phyloP scores from a whole-genome alignment of 2,888 invertebrate genomes.

The Drosophila testacea region DNA sequence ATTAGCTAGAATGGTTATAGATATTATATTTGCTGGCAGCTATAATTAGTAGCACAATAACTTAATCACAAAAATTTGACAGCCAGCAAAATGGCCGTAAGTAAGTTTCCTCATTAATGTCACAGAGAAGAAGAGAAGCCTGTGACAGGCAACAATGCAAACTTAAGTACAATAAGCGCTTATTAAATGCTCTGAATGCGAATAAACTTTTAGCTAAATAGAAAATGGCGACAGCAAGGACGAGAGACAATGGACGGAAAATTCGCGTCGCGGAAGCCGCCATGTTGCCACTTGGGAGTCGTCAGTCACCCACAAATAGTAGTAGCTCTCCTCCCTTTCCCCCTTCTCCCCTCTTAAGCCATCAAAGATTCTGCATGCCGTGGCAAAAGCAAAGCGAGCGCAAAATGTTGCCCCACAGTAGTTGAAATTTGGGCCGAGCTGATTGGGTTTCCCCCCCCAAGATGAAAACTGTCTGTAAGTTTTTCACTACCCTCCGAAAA shows the following conservation, averaged over 20 bases:
- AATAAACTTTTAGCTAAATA: conserved; percentile 77
- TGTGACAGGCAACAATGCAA: conserved; percentile 62
- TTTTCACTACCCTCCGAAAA: conserved; percentile 23
- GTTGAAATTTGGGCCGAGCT: conserved; percentile 17
- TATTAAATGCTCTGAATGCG: conserved; percentile 77
- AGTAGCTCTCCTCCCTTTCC: conserved; percentile 7
- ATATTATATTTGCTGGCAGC: conserved; percentile 17
- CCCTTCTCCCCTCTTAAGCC: background rate
- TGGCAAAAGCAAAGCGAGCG: conserved; percentile 67
- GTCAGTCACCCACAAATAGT: conserved; percentile 65
- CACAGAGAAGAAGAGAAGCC: conserved; percentile 36
- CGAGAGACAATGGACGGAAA: conserved; percentile 72
- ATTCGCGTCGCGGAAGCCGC: conserved; percentile 64
- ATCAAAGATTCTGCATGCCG: conserved; percentile 55
- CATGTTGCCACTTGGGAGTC: conserved; percentile 61
- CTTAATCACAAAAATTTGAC: conserved; percentile 24
- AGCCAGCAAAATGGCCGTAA: conserved; percentile 43
- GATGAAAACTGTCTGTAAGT: conserved; percentile 38
- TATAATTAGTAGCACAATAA: conserved; percentile 38
- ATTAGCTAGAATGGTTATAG: conserved; percentile 42
- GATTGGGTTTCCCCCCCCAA: conserved; percentile 49
- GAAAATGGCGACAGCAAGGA: conserved; percentile 64
- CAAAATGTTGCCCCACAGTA: conserved; percentile 52
- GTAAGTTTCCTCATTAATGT: conserved; percentile 53
- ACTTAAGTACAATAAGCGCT: conserved; percentile 78